phyloP scores from a whole-genome alignment of 1,140 invertebrate species.

The Adelges cooleyi region DNA sequence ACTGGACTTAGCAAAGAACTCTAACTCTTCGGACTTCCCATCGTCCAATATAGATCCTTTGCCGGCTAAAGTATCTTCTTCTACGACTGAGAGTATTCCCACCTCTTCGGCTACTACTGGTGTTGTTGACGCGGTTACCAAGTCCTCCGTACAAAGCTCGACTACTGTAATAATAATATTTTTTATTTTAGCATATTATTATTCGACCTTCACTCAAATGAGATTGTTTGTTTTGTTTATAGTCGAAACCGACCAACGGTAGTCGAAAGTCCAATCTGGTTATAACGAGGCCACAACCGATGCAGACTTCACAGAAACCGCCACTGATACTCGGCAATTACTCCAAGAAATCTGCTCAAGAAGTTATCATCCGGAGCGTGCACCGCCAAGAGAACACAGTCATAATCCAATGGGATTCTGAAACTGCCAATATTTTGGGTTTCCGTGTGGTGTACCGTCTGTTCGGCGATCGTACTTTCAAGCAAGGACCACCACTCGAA shows the following conservation, averaged over 20 bases:
- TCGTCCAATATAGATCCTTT: neutral
- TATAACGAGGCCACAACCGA: neutral
- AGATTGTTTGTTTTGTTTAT: neutral
- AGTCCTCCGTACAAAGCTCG: neutral
- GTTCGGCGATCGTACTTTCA: slow-evolving; percentile 81
- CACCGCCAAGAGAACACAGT: slow-evolving; percentile 75
- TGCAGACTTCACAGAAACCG: slow-evolving; percentile 37
- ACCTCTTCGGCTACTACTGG: neutral
- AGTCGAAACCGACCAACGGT: neutral
- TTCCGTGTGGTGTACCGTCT: slow-evolving; percentile 79
- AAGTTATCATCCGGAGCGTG: slow-evolving; percentile 73
- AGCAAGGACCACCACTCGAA: slow-evolving; percentile 74
- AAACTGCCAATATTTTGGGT: slow-evolving; percentile 68
- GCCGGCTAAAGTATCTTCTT: neutral
- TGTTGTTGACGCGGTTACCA: neutral
- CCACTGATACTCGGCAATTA: slow-evolving; percentile 60
- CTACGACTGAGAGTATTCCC: neutral
- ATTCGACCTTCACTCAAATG: too few species aligned
- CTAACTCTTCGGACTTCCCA: neutral
- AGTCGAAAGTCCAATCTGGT: slow-evolving; percentile 3
- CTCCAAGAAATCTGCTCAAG: slow-evolving; percentile 39
- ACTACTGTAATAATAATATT: neutral
- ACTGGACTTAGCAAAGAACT: neutral
- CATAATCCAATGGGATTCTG: slow-evolving; percentile 82
- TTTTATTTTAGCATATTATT: too few species aligned